These are phyloP conservation scores for Drosophila merina DNA, from an alignment of 2,888 invertebrate genomes.

Conservation along the genomic window DNA sequence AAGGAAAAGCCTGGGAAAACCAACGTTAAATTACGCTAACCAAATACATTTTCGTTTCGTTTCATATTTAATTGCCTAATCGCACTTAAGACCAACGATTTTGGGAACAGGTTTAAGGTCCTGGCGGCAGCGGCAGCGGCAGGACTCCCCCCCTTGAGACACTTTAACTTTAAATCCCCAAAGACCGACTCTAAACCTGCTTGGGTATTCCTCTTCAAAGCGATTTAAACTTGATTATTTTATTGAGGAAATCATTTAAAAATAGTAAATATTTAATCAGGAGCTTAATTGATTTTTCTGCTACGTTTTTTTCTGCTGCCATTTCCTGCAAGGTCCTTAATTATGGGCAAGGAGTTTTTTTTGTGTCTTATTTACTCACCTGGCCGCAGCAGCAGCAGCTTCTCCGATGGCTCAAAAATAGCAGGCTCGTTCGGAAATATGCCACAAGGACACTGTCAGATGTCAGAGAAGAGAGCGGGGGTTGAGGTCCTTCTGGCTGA, in stretches of 20 bases:
- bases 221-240: conserved; percentile 2
- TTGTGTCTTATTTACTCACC: conserved; percentile 12
- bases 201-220: background rate
- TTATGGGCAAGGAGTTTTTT: background rate
- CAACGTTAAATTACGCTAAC: conserved; percentile 11
- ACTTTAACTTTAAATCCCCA: conserved; percentile 26
- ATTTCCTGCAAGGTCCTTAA: background rate
- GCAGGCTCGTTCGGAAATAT: background rate
- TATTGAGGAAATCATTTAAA: conserved; percentile 8
- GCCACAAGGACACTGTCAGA: background rate
- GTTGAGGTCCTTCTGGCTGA: conserved; percentile 14
- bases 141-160: background rate
- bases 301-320: background rate
- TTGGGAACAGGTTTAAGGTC: background rate
- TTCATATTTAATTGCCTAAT: conserved; percentile 40
- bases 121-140: background rate
- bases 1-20: background rate
- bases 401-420: background rate
- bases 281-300: conserved; percentile 5
- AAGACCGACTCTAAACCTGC: background rate
- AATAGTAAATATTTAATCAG: conserved; percentile 3
- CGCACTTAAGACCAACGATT: conserved; percentile 32
- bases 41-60: conserved; percentile 39
- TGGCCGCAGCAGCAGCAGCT: conserved; percentile 18
- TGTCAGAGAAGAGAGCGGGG: background rate